phyloP scores from a whole-genome alignment of 1,140 invertebrate species.

The Drosophila nigromelanica region DNA sequence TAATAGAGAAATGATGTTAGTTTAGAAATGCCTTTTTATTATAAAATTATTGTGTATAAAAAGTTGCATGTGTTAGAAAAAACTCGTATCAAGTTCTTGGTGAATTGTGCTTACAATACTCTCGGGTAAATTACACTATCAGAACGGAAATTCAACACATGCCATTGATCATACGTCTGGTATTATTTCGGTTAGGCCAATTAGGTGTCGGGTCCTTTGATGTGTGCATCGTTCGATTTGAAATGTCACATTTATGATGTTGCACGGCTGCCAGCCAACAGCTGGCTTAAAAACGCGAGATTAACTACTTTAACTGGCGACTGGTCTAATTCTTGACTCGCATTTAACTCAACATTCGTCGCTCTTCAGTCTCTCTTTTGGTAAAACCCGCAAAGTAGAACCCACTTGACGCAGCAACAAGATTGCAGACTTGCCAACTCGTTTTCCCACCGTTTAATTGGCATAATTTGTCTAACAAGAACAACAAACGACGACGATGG shows the following conservation, averaged over 20 bases:
- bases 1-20: conserved; percentile 19
- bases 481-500: conserved; percentile 48
- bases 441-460: conserved; percentile 79
- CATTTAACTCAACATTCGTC: background rate
- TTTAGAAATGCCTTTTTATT: conserved; percentile 6
- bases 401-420: conserved; percentile 53
- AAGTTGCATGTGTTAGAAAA: background rate
- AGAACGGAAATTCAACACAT: background rate
- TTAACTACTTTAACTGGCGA: conserved; percentile 51
- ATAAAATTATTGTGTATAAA: conserved; percentile 21
- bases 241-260: conserved; percentile 20
- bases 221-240: conserved; percentile 15
- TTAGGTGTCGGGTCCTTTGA: conserved; percentile 41
- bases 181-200: background rate
- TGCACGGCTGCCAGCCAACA: conserved; percentile 12
- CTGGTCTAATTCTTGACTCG: conserved; percentile 20
- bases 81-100: background rate
- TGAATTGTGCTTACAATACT: background rate
- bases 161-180: background rate
- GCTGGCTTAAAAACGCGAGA: conserved; percentile 6
- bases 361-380: conserved; percentile 45
- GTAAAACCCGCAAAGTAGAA: conserved; percentile 12
- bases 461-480: conserved; percentile 82
- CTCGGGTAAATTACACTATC: too few relatives aligned
- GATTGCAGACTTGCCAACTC: conserved; percentile 72